phyloP scores from a whole-genome alignment of 2,888 invertebrate genomes.

The Amitus sp. region DNA sequence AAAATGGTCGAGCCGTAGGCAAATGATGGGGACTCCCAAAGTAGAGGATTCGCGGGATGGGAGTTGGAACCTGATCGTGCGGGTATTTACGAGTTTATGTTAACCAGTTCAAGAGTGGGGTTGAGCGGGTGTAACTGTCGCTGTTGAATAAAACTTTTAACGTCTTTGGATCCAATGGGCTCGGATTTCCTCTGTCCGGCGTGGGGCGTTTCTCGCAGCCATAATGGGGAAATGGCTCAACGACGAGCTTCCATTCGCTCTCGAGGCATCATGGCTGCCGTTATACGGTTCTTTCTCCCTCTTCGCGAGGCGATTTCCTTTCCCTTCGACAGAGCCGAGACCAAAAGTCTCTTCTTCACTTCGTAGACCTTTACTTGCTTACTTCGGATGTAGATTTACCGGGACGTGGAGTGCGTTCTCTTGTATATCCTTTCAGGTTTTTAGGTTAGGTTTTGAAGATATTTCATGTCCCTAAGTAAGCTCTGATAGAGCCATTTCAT shows the following conservation, averaged over 20 bases:
- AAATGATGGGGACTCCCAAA: slow-evolving; percentile 51
- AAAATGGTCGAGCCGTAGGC: slow-evolving; percentile 44
- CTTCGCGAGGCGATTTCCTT: slow-evolving; percentile 21
- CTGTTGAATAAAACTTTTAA: slow-evolving; percentile 62
- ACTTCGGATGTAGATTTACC: slow-evolving; percentile 32
- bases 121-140: slow-evolving; percentile 57
- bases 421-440: too few species aligned
- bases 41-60: slow-evolving; percentile 45
- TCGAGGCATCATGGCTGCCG: slow-evolving; percentile 60
- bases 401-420: slow-evolving; percentile 13
- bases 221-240: slow-evolving; percentile 58
- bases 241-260: slow-evolving; percentile 51
- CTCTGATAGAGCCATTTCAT: too few species aligned
- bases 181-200: slow-evolving; percentile 53
- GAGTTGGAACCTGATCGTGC: slow-evolving; percentile 42
- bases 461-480: too few species aligned
- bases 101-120: slow-evolving; percentile 42
- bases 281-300: slow-evolving; percentile 46
- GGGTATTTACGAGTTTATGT: slow-evolving; percentile 54
- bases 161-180: slow-evolving; percentile 61
- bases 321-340: slow-evolving; percentile 15
- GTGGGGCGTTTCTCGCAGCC: slow-evolving; percentile 62
- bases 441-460: background rate
- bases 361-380: slow-evolving; percentile 24
- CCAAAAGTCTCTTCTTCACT: slow-evolving; percentile 15